These are phyloP conservation scores for Dryobates pubescens DNA, from an alignment of 2,797 vertebrate genomes.

Conservation along the genomic window DNA sequence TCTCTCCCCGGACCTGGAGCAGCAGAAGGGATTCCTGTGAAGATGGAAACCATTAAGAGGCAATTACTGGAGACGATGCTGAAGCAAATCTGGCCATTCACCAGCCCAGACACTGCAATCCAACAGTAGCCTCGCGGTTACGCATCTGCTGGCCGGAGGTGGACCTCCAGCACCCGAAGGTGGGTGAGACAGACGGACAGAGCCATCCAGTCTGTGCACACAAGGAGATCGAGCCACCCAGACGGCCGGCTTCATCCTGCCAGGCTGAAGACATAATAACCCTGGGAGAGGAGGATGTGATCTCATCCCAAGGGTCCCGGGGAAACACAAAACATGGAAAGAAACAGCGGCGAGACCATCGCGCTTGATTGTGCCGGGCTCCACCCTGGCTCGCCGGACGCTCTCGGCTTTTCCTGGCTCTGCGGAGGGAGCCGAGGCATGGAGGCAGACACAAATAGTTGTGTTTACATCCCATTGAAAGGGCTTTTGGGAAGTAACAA, in stretches of 20 bases:
- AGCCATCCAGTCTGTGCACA: not conserved
- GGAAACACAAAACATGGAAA: slow-evolving; percentile 66
- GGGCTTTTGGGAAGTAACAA: slow-evolving; percentile 51
- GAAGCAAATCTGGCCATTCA: slow-evolving; percentile 40
- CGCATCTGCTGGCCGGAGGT: not conserved
- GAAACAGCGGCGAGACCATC: slow-evolving; percentile 21
- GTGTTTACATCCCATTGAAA: slow-evolving; percentile 61
- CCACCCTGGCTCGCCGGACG: slow-evolving; percentile 29
- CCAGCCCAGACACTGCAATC: not conserved
- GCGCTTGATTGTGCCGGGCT: slow-evolving; percentile 29
- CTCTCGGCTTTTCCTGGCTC: slow-evolving; percentile 24
- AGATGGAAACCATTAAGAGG: slow-evolving; percentile 50
- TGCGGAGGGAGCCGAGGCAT: not conserved
- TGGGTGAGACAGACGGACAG: not conserved
- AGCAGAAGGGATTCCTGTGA: not conserved
- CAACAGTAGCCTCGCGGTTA: not conserved
- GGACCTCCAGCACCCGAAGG: not conserved
- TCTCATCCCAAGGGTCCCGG: slow-evolving; percentile 51
- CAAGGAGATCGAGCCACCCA: slow-evolving; percentile 41
- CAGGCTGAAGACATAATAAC: slow-evolving; percentile 34
- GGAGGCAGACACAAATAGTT: slow-evolving; percentile 3
- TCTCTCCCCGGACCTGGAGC: not conserved
- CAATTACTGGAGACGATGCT: slow-evolving; percentile 35
- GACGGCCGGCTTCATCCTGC: slow-evolving; percentile 56
- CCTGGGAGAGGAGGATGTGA: slow-evolving; percentile 66